phyloP scores from a whole-genome alignment of 2,797 vertebrate genomes.

The Valencia hispanica region DNA sequence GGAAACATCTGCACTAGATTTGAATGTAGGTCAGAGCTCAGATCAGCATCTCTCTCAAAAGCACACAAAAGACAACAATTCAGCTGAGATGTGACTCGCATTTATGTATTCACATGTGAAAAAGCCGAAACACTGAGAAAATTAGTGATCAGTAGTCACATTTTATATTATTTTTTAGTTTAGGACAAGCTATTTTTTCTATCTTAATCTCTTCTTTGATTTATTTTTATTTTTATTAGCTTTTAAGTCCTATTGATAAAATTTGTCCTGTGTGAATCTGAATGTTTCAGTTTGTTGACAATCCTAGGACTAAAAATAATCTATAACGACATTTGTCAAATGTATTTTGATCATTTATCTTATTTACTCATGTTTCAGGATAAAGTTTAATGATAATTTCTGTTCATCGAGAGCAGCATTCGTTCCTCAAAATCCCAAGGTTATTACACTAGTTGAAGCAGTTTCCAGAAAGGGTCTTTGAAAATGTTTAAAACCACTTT shows the following conservation, averaged over 20 bases:
- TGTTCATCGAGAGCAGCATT: neutral
- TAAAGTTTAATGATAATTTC: neutral
- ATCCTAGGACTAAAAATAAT: constrained; percentile 52
- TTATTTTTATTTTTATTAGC: neutral
- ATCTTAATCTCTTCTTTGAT: neutral
- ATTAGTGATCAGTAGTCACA: neutral
- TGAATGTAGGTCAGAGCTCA: constrained; percentile 57
- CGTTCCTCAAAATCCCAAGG: neutral
- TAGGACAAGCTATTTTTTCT: neutral
- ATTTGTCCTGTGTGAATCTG: constrained; percentile 38
- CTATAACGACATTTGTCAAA: neutral
- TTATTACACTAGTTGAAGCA: neutral
- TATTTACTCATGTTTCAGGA: neutral
- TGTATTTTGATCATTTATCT: neutral
- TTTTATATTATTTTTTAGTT: constrained; percentile 1
- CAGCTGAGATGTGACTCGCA: neutral
- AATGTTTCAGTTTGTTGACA: constrained; percentile 41
- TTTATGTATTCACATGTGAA: constrained; percentile 10
- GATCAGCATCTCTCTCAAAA: constrained; percentile 17
- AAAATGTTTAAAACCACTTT: neutral
- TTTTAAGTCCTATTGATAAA: constrained; percentile 2
- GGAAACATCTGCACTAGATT: constrained; percentile 60
- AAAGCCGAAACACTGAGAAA: neutral
- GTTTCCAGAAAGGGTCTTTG: neutral
- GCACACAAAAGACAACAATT: constrained; percentile 11